Evolutionary conservation across 1,140 invertebrate genomes (phyloP).

Genomic region (Wasmannia auropunctata): DNA sequence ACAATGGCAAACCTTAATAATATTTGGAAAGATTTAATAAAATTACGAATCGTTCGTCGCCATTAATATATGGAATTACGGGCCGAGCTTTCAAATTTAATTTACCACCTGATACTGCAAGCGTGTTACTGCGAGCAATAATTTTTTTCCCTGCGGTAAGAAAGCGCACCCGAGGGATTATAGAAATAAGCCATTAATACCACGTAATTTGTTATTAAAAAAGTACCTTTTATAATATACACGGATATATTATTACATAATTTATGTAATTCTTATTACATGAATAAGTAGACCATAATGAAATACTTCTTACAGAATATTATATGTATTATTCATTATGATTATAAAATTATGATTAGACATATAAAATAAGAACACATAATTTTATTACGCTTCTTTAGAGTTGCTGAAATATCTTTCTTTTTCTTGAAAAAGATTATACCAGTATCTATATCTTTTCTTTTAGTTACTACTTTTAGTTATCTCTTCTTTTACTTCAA

Average conservation of each 20-base stretch:
- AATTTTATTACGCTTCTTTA: not conserved
- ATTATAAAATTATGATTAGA: too few relatives aligned
- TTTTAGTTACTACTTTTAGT: not conserved
- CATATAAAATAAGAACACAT: too few relatives aligned
- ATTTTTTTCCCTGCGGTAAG: not conserved
- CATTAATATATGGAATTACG: not conserved
- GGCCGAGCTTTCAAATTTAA: constrained; percentile 33
- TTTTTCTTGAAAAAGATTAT: not conserved
- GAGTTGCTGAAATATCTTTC: not conserved
- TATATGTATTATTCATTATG: not conserved
- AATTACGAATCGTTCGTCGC: not conserved
- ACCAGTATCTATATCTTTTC: not conserved
- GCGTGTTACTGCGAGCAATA: not conserved
- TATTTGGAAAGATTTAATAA: constrained; percentile 13
- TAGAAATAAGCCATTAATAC: constrained; percentile 20
- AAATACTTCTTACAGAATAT: not conserved
- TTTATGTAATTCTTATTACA: not conserved
- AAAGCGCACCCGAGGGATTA: not conserved
- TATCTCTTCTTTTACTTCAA: not conserved
- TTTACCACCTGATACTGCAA: constrained; percentile 8
- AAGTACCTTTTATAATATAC: not conserved
- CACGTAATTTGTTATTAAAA: not conserved
- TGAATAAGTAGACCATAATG: not conserved
- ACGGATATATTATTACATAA: not conserved
- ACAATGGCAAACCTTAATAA: not conserved